Evolutionary conservation across 2,113 vertebrate species (phyloP), one percentile per base, ranked within the genome.

Genomic region (Pavo muticus): DNA sequence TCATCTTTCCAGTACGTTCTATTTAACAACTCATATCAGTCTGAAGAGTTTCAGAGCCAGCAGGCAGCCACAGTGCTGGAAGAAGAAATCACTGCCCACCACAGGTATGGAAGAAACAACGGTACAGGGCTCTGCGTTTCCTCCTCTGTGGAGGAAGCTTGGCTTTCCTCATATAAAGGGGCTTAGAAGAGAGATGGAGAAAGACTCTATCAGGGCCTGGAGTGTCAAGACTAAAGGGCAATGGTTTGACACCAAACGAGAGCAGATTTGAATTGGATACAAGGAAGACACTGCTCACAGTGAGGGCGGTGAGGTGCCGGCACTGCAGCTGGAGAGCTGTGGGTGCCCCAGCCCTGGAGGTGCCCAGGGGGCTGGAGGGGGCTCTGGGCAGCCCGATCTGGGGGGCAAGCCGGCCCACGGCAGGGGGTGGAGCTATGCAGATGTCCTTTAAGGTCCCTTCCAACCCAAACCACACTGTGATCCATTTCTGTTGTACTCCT

Each of bases 1-100:
- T 95, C 45, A 79, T 92, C 35, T 94, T 86, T 91, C 76, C 45
- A 60, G 16, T 93, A 24, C 89, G 80, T 94, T 88, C 39, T 94
- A 15, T 77, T 90, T 88, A 85, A 84, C 54, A 81, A 23, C 59
- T 92, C 11, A 8, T 90, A 59, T 88, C 56, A 88, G 10, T 71
- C 65, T 88, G 32, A 81, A 84, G 76, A 84, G 48, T 96, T 82
- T 92, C 45, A 50, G 18, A 91, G 52, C 76, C 90, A 87, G 93
- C 90, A 83, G 61, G 94, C 64, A 65, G 40, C 80, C 64, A 70
- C 60, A 24, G 11, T 74, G 61, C 23, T 92, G 65, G 86, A 77
- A 76, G 74, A 86, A 45, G 47, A 73, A 82, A 78, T 45, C 40
- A 18, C 70, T 61, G 35, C 56, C 37, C 2, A 1, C n/a, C 88